phyloP scores from a whole-genome alignment of 2,888 invertebrate species.

The Agrochola macilenta region DNA sequence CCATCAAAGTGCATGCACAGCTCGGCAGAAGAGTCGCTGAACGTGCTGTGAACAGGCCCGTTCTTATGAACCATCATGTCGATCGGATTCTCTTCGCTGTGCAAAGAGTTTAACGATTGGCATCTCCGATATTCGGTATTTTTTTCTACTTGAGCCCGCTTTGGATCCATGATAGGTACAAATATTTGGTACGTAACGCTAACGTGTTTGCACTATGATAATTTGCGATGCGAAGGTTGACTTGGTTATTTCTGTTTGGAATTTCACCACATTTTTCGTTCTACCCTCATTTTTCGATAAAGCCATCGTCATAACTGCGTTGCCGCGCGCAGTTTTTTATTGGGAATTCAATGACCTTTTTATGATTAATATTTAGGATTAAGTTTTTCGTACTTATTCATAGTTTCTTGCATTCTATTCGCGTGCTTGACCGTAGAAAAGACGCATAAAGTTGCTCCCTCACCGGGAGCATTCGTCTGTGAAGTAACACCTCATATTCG shows the following conservation, averaged over 20 bases:
- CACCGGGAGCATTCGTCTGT: too few relatives aligned
- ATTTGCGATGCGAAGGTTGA: slow-evolving; percentile 3
- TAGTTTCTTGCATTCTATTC: background rate
- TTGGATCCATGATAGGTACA: slow-evolving; percentile 43
- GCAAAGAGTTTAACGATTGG: slow-evolving; percentile 54
- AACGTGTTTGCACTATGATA: background rate
- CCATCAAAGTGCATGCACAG: slow-evolving; percentile 67
- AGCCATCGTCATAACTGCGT: background rate
- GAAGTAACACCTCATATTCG: too few relatives aligned
- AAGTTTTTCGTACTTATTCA: background rate
- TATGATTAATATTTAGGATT: too few relatives aligned
- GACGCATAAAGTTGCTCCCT: too few relatives aligned
- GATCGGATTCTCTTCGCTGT: slow-evolving; percentile 41
- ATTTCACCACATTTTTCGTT: background rate
- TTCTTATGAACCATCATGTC: slow-evolving; percentile 36
- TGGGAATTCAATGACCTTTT: background rate
- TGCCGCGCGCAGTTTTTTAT: background rate
- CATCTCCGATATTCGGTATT: slow-evolving; percentile 28
- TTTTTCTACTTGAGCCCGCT: background rate
- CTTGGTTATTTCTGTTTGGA: background rate
- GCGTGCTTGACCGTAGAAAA: background rate
- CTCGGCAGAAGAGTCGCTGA: slow-evolving; percentile 72
- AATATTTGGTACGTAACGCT: background rate
- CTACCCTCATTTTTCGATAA: slow-evolving; percentile 37
- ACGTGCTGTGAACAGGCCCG: slow-evolving; percentile 48